Conservation (phyloP, 2,113 vertebrate species). For the Trachemys scripta region DNA sequence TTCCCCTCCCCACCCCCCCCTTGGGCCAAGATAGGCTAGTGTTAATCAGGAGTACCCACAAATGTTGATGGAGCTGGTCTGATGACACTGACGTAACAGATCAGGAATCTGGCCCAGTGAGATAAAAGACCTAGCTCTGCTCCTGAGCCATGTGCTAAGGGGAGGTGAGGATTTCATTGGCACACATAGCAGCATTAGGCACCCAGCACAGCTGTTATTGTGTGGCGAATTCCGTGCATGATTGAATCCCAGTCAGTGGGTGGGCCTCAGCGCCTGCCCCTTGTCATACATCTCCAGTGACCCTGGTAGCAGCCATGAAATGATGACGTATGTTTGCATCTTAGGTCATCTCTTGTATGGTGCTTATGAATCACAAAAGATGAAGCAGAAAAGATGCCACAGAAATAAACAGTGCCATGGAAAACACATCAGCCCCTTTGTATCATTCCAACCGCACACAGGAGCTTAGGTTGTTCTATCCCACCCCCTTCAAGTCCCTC, state of each 20-base stretch:
- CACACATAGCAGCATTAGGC: background rate
- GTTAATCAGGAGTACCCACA: too few species aligned
- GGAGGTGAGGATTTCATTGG: background rate
- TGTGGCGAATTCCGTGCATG: too few species aligned
- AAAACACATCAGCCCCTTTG: background rate
- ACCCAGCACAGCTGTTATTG: too few species aligned
- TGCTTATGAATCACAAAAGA: background rate
- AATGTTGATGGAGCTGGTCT: background rate
- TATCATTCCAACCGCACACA: background rate
- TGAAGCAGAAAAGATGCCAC: background rate
- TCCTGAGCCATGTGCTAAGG: background rate
- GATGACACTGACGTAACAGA: background rate
- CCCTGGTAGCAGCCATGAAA: background rate
- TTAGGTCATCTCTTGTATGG: background rate
- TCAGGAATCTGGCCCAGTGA: too few species aligned
- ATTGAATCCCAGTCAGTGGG: background rate
- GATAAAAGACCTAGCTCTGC: background rate
- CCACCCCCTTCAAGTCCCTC: background rate
- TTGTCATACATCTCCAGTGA: background rate
- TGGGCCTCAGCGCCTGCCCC: background rate
- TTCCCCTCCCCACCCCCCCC: background rate
- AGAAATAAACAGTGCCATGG: background rate
- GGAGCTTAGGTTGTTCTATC: background rate
- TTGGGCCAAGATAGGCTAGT: background rate
- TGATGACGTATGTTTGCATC: background rate